A percentile compares a stretch with the other conserved stretches of the same genome.
These are phyloP conservation scores for Dicrurus megarhynchus DNA, from an alignment of 2,113 vertebrate species.

Conservation along the genomic window DNA sequence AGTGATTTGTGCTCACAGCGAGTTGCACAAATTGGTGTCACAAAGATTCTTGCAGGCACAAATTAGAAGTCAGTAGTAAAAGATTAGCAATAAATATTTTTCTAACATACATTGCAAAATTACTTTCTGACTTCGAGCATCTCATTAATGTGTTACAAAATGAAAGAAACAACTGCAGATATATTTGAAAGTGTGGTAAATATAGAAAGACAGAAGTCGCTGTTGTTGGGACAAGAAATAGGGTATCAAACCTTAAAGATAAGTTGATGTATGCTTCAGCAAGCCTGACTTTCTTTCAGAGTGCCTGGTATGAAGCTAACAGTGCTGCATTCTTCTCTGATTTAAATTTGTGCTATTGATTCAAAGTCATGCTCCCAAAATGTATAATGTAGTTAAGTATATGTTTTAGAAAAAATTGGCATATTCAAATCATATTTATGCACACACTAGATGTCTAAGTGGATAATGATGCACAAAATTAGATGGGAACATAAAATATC, in stretches of 20 bases:
- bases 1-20: not conserved
- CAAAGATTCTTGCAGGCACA: not conserved
- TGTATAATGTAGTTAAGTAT: not conserved
- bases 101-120: not conserved
- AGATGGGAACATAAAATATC: not conserved
- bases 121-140: not conserved
- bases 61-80: not conserved
- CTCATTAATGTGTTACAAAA: not conserved
- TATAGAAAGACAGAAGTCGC: not conserved
- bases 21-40: not conserved
- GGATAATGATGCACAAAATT: not conserved
- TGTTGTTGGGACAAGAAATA: not conserved
- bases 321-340: not conserved
- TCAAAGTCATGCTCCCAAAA: not conserved
- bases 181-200: not conserved
- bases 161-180: not conserved
- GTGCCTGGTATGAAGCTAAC: not conserved
- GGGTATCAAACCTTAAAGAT: not conserved
- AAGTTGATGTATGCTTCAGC: not conserved
- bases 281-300: not conserved
- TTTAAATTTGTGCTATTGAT: not conserved
- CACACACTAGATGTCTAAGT: not conserved
- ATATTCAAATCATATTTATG: not conserved
- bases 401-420: not conserved
- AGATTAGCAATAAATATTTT: not conserved